A percentile compares a stretch with the other conserved stretches of the same genome.
These are phyloP conservation scores for Streptopelia turtur DNA, from an alignment of 2,797 vertebrate species.

Conservation along the genomic window DNA sequence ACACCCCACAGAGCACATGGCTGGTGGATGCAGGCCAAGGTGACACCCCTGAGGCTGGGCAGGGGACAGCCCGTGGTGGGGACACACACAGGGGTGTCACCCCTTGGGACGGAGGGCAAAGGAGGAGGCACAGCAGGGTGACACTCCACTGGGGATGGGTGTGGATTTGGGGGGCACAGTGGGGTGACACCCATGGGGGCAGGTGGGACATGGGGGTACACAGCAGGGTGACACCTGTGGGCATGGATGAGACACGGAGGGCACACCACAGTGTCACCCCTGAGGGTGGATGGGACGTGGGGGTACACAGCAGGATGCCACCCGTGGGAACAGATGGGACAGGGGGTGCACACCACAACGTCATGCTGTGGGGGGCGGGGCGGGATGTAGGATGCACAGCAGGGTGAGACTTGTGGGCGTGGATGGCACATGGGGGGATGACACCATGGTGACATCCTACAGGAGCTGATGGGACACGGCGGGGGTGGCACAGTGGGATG, in stretches of 20 bases:
- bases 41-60: neutral
- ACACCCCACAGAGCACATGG: neutral
- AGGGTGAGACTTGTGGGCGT: neutral
- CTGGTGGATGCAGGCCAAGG: neutral
- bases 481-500: too few species aligned
- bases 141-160: neutral
- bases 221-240: neutral
- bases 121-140: neutral
- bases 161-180: neutral
- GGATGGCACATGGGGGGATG: neutral
- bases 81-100: neutral
- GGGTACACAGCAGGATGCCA: neutral
- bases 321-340: neutral
- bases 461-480: too few species aligned
- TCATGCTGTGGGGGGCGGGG: neutral
- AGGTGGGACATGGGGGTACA: neutral
- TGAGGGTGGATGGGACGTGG: neutral
- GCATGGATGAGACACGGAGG: neutral
- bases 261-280: neutral
- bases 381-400: neutral
- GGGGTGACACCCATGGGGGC: neutral
- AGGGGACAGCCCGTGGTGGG: too few species aligned
- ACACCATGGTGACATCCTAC: too few species aligned
- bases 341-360: too few species aligned
- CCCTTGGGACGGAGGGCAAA: rapidly evolving